Evolutionary conservation across 2,797 vertebrate genomes (phyloP), one percentile per base, ranked within the genome.

Genomic region (Siniperca obscura): DNA sequence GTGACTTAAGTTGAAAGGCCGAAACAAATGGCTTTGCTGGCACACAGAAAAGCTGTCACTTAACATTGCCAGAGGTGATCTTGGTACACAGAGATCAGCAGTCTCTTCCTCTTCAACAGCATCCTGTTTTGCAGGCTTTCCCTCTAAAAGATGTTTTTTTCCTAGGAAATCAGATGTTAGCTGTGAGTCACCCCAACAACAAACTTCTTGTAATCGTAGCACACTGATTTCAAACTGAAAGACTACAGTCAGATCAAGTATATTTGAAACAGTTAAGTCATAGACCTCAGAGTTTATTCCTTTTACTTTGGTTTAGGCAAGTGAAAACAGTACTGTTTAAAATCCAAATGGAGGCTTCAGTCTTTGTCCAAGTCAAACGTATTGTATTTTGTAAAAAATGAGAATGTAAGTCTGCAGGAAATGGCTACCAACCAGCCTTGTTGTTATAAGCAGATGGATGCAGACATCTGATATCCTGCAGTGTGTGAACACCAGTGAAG

Each of bases 11-110:
- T 87, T 91, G 84, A 83, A 80, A 76, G 79, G 55, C 79, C 1
- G 19, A 87, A 78, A 80, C 86, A 86, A 90, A 89, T 82, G 86
- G 85, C 83, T 87, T 68, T 56, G 67, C 82, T 89, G 90, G 87
- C 87, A 68, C 79, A 57, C 68, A 56, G 7, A 78, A 57, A 48
- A 78, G 68, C 81, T 52, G 71, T 25, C 70, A 27, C 72, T 80
- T 73, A 61, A 70, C 80, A 72, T 79, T 78, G 56, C 78, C 66
- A 53, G 62, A 84, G 74, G 79, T 86, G 81, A 78, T 81, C 14
- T 46, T 64, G 62, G 70, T 42, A 25, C 2, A 13, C 14, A 14
- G 46, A 69, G 82, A 70, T 79, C 76, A 65, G 57, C 56, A 10
- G 40, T 79, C 56, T 76, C 77, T 61, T 80, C 78, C 65, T 67